These are phyloP conservation scores for Formica selysi DNA, from an alignment of 1,140 invertebrate species.

Conservation along the genomic window DNA sequence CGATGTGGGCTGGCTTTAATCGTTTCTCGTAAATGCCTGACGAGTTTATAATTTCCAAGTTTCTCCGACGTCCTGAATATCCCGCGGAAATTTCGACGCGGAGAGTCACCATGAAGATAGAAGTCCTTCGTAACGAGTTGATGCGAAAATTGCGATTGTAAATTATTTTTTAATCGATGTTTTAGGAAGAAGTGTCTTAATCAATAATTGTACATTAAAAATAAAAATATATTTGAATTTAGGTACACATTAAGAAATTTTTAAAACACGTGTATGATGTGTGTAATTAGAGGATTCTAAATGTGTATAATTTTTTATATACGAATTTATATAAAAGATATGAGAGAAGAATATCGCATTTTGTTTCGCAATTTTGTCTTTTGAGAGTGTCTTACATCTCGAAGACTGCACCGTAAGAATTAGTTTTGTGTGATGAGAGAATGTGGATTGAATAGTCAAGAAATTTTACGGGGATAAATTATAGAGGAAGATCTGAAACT, in stretches of 20 bases:
- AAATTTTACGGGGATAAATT: conserved; percentile 43
- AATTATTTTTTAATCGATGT: conserved; percentile 31
- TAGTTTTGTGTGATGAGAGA: neutral
- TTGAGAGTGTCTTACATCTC: neutral
- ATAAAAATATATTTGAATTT: conserved; percentile 4
- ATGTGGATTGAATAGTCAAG: neutral
- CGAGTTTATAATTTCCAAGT: conserved; percentile 80
- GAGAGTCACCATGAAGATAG: conserved; percentile 34
- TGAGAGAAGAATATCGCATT: too few species aligned
- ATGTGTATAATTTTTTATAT: neutral
- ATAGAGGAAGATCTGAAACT: conserved; percentile 44
- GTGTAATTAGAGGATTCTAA: neutral
- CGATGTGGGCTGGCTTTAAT: conserved; percentile 74
- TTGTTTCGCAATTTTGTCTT: conserved; percentile 21
- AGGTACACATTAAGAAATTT: neutral
- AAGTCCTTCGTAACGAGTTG: conserved; percentile 36
- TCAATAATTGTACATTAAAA: neutral
- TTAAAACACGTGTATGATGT: neutral
- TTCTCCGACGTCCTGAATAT: conserved; percentile 70
- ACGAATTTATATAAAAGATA: neutral
- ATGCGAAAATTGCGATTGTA: conserved; percentile 55
- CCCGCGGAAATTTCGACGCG: conserved; percentile 70
- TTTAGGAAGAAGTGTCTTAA: neutral
- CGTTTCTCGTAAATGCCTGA: conserved; percentile 79
- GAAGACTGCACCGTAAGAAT: neutral